phyloP scores from a whole-genome alignment of 2,888 invertebrate species.

The Caenorhabditis sp. region DNA sequence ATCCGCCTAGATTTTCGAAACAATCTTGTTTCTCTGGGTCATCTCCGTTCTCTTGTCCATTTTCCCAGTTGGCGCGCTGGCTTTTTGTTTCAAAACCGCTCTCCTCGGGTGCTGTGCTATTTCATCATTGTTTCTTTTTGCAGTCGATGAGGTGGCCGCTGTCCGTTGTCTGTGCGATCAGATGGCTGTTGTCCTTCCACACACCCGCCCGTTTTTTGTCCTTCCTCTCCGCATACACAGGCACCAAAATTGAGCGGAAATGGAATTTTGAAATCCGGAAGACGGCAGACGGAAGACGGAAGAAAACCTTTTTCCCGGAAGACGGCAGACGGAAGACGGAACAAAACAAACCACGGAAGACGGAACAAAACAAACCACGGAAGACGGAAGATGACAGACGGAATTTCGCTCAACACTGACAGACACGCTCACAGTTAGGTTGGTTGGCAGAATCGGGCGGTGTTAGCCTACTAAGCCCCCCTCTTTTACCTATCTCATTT shows the following conservation, averaged over 20 bases:
- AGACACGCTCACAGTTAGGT: too few species aligned
- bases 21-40: conserved; percentile 16
- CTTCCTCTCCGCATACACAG: conserved; percentile 12
- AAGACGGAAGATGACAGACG: too few species aligned
- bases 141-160: conserved; percentile 40
- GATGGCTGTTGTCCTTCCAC: conserved; percentile 33
- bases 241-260: too few species aligned
- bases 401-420: conserved; percentile 17
- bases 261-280: too few species aligned
- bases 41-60: background rate
- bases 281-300: too few species aligned
- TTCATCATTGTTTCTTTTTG: conserved; percentile 25
- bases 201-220: conserved; percentile 10
- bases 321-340: too few species aligned
- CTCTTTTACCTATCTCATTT: conserved; percentile 80
- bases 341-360: too few species aligned
- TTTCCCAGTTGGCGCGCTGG: conserved; percentile 10
- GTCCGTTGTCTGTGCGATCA: conserved; percentile 14
- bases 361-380: too few species aligned
- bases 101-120: conserved; percentile 36
- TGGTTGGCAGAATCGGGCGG: conserved; percentile 79
- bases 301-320: too few species aligned
- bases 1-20: conserved; percentile 7
- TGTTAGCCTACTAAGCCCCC: conserved; percentile 78
- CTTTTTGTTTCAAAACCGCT: conserved; percentile 26